Evolutionary conservation across 1,140 invertebrate genomes (phyloP).

Genomic region (Pantala flavescens): DNA sequence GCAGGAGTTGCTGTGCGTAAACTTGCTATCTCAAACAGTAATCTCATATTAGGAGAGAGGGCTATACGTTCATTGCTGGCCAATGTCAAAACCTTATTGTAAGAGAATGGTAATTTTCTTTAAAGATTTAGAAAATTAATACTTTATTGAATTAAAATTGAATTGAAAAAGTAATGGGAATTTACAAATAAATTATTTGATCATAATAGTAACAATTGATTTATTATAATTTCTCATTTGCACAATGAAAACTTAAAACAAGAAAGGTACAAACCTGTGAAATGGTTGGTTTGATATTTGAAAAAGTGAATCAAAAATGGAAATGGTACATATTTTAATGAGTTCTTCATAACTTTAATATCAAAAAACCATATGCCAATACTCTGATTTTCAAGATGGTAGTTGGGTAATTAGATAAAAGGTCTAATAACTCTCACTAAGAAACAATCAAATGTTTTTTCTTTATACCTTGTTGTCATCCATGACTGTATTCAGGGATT

Average conservation of each 20-base stretch:
- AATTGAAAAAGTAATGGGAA: background rate
- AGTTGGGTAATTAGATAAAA: background rate
- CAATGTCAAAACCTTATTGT: constrained; percentile 62
- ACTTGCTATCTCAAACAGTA: constrained; percentile 91
- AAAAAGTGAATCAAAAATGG: no score
- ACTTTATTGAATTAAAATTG: background rate
- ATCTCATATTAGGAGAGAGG: constrained; percentile 76
- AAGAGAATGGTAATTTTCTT: constrained; percentile 6
- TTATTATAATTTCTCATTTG: no score
- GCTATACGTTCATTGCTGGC: constrained; percentile 92
- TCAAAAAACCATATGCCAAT: no score
- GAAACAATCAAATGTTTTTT: background rate
- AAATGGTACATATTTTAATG: no score
- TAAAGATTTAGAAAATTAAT: background rate
- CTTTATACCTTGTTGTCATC: constrained; percentile 63
- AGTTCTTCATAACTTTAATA: no score
- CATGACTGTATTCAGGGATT: constrained; percentile 82
- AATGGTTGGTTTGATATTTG: no score
- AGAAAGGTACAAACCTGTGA: no score
- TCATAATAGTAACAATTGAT: background rate
- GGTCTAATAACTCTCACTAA: background rate
- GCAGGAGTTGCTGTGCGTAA: constrained; percentile 88
- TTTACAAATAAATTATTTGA: constrained; percentile 11
- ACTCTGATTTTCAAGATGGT: background rate
- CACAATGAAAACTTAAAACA: no score